Conservation (phyloP, 2,888 invertebrate species). For the Deroplatys truncata region DNA sequence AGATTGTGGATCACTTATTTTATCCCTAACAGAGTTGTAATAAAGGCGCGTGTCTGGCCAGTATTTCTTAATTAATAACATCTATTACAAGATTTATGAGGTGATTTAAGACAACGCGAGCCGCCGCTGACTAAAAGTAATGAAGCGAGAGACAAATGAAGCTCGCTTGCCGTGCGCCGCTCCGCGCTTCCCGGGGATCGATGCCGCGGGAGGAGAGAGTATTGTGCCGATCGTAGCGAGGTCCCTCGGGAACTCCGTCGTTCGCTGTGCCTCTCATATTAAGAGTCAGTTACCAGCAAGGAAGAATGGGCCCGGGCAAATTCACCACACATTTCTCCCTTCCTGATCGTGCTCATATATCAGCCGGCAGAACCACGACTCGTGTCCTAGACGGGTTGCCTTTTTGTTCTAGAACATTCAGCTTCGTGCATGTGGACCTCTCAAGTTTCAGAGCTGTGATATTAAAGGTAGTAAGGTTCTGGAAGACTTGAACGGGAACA, state of each 20-base stretch:
- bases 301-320: not conserved
- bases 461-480: too few species aligned
- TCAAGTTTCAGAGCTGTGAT: too few species aligned
- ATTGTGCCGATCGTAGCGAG: not conserved
- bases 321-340: not conserved
- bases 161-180: not conserved
- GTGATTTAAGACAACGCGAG: not conserved
- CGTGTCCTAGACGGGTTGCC: too few species aligned
- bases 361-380: too few species aligned
- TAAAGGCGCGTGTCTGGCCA: too few species aligned
- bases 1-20: too few species aligned
- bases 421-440: too few species aligned
- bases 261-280: not conserved
- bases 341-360: not conserved
- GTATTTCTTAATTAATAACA: too few species aligned
- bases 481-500: too few species aligned
- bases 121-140: not conserved
- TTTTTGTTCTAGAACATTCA: too few species aligned
- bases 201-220: not conserved
- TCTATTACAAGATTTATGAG: too few species aligned
- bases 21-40: too few species aligned
- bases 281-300: not conserved
- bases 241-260: not conserved
- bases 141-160: not conserved
- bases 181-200: conserved; percentile 2